Evolutionary conservation across 2,888 invertebrate genomes (phyloP), one percentile per base, ranked within the genome.

Genomic region (Sphaeridia pumilis): DNA sequence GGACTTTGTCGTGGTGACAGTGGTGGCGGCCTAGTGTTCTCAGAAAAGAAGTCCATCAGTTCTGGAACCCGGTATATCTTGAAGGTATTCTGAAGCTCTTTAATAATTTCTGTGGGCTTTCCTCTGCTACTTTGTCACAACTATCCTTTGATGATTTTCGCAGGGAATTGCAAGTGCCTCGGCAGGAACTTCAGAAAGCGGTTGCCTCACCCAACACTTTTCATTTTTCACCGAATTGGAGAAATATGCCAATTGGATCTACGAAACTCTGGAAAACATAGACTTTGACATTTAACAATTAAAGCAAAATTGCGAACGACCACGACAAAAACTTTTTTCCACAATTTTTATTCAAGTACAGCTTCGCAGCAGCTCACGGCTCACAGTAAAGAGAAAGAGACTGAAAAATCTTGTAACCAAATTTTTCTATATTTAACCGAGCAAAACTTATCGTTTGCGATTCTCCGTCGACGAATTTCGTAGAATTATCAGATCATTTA

Each of bases 1-100:
- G 36, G 31, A 5, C 38, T 38, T 12, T 48, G 48, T 36, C 24
- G 34, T 20, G 48, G 48, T 5, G 48, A 48, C 24, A 48, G 48
- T 25, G 48, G 48, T n/a, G 48, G 48, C 10, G 48, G 48, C 4
- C 10, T 48, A 14, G 48, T 38, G 4, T 36, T 48, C 7, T 35
- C 48, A 4, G 48, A 48, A n/a, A 35, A 24, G 25, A 48, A 48
- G 24, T 25, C 35, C 12, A 3, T n/a, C 25, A 22, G 22, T 4
- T 10, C 36, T 4, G 24, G 48, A 10, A 24, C 36, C 24, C 36
- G 48, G 4, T 36, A 48, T 17, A 35, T 48, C n/a, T 35, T 48
- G 12, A 48, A 48, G 38, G 48, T 48, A 36, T 3, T n/a, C n/a
- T n/a, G n/a, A n/a, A n/a, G n/a, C n/a, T 43, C 10, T 43, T 21